Evolutionary conservation across 37 sponge, comb jelly and placozoan genomes (phyloP), one percentile per base, ranked within the genome.

Genomic region (Amphimedon queenslandica): DNA sequence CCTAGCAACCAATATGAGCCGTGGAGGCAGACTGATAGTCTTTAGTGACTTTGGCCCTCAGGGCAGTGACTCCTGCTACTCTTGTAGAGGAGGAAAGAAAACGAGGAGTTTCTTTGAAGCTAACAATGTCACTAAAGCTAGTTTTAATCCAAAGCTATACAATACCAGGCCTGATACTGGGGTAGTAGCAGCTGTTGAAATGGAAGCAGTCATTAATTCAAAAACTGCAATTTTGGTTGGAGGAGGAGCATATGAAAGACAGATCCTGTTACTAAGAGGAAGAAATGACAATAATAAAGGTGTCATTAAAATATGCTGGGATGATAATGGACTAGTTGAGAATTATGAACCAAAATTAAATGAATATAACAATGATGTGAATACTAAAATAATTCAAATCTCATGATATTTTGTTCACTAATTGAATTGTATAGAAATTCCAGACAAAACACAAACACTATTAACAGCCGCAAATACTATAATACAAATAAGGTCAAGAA

Each of bases 241-340:
- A 37, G 84, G 84, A 1, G 84, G 84, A 6, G 55, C 77, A 0
- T 83, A 69, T 63, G 77, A 83, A 66, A 71, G 42, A 42, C 84
- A 76, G n/a, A n/a, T n/a, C n/a, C n/a, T n/a, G n/a, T n/a, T n/a
- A n/a, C n/a, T n/a, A n/a, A n/a, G n/a, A n/a, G n/a, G n/a, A n/a
- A n/a, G n/a, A n/a, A n/a, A n/a, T n/a, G n/a, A n/a, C n/a, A n/a
- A n/a, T n/a, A n/a, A n/a, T n/a, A n/a, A n/a, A n/a, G n/a, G n/a
- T n/a, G n/a, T n/a, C n/a, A n/a, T n/a, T n/a, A n/a, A n/a, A n/a
- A n/a, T n/a, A n/a, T n/a, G n/a, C n/a, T n/a, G n/a, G n/a, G n/a
- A n/a, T n/a, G n/a, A n/a, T n/a, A n/a, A n/a, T n/a, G n/a, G n/a
- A n/a, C n/a, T n/a, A n/a, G n/a, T n/a, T n/a, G n/a, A n/a, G n/a